These are phyloP conservation scores for Gephyroberyx darwinii DNA, from an alignment of 2,797 vertebrate species.

Conservation along the genomic window DNA sequence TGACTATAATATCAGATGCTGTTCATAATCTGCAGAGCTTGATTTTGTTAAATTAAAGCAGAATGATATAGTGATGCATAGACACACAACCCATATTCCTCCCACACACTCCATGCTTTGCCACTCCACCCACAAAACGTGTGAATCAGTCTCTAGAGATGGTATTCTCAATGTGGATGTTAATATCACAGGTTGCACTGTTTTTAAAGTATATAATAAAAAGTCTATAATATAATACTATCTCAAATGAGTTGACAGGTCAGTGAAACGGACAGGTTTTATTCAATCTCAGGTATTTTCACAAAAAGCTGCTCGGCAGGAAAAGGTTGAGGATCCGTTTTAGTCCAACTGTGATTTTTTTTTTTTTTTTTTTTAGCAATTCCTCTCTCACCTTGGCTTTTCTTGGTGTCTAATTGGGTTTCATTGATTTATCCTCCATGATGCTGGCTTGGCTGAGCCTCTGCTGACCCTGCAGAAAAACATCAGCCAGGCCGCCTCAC, in stretches of 20 bases:
- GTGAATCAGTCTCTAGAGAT: neutral
- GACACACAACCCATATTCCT: neutral
- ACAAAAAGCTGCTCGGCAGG: constrained; percentile 22
- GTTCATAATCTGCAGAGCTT: constrained; percentile 16
- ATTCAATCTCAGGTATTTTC: constrained; percentile 40
- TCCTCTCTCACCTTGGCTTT: constrained; percentile 68
- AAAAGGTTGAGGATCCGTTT: constrained; percentile 32
- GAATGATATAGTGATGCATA: constrained; percentile 9
- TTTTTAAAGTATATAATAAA: constrained; percentile 1
- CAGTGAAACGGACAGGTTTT: constrained; percentile 15
- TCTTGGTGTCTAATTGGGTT: constrained; percentile 75
- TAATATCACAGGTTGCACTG: neutral
- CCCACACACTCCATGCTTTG: constrained; percentile 5
- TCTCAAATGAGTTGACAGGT: neutral
- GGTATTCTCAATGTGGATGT: constrained; percentile 7
- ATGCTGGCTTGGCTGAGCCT: constrained; percentile 74
- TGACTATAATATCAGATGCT: neutral
- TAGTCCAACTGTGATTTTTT: constrained; percentile 49
- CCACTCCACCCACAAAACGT: constrained; percentile 19
- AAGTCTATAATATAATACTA: neutral
- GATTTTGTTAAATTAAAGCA: constrained; percentile 28
- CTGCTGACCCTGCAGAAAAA: constrained; percentile 84
- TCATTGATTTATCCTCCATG: constrained; percentile 80
- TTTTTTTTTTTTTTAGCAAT: constrained; percentile 35
- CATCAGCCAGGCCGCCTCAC: constrained; percentile 70